A percentile compares a stretch with the other conserved stretches of the same genome.
Conservation (phyloP, 2,113 vertebrate species). For the Mobula birostris region DNA sequence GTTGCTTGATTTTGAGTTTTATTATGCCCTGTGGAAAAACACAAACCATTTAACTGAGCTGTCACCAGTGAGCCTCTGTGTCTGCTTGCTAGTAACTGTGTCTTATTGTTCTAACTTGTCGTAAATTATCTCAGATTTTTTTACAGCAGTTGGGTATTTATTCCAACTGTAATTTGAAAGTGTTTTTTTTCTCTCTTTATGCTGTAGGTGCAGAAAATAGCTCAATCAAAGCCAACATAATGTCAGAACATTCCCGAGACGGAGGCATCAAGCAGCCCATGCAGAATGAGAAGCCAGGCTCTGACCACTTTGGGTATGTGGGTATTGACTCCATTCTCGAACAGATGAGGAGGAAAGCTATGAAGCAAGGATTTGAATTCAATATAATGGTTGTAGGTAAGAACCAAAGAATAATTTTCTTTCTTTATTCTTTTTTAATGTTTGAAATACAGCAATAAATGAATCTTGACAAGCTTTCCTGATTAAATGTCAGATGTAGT, state of each 20-base stretch:
- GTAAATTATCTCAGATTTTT: background rate
- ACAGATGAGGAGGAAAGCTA: conserved; percentile 96
- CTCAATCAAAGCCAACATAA: conserved; percentile 58
- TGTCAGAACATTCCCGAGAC: conserved; percentile 71
- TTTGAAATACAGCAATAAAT: background rate
- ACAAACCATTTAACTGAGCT: background rate
- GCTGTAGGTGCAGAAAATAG: conserved; percentile 54
- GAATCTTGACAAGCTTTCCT: background rate
- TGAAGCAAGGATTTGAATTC: conserved; percentile 96
- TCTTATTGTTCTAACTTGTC: background rate
- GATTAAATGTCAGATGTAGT: background rate
- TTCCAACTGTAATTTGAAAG: background rate
- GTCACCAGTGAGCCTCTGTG: background rate
- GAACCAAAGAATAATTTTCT: conserved; percentile 41
- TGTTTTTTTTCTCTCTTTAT: conserved; percentile 26
- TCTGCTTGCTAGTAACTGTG: background rate
- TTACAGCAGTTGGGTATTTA: background rate
- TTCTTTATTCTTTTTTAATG: background rate
- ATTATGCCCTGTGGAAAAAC: background rate
- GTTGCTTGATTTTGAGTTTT: background rate
- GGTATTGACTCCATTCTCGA: conserved; percentile 95
- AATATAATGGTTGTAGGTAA: conserved; percentile 99
- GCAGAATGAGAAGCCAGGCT: conserved; percentile 65
- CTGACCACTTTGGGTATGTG: conserved; percentile 79
- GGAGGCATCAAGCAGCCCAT: conserved; percentile 56